Evolutionary conservation across 2,888 invertebrate species (phyloP).

Genomic region (Stramonita haemastoma): DNA sequence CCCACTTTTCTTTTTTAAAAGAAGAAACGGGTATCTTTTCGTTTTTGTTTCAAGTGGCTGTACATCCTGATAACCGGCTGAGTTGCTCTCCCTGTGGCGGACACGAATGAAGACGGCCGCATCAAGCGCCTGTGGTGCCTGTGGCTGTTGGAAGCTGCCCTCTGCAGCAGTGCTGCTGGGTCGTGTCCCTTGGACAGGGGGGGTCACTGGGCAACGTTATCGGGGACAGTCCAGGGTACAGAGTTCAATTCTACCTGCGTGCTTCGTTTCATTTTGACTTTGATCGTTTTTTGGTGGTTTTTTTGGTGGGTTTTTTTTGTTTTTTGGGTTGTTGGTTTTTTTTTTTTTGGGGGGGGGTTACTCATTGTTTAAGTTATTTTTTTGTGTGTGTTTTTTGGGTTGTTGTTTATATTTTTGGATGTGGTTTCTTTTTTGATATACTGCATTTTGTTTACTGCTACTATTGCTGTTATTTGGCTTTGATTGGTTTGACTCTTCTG

Average conservation of each 20-base stretch:
- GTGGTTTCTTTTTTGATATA: too few relatives aligned
- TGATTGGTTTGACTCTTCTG: too few relatives aligned
- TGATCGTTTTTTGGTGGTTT: not conserved
- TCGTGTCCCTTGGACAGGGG: not conserved
- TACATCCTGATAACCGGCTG: not conserved
- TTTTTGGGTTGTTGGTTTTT: not conserved
- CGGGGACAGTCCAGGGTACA: not conserved
- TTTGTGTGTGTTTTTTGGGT: too few relatives aligned
- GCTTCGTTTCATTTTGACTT: not conserved
- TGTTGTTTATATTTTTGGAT: too few relatives aligned
- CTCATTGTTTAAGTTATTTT: too few relatives aligned
- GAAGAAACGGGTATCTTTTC: too few relatives aligned
- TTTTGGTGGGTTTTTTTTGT: not conserved
- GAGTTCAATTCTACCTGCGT: not conserved
- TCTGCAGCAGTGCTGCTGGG: not conserved
- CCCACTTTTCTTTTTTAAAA: not conserved
- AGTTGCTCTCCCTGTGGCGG: constrained; percentile 8
- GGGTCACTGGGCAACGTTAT: not conserved
- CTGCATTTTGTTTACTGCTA: too few relatives aligned
- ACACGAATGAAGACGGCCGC: not conserved
- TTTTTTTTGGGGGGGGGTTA: not conserved
- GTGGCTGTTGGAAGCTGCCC: not conserved
- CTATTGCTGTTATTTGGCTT: too few relatives aligned
- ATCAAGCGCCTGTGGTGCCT: not conserved
- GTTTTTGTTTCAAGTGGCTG: not conserved